These are phyloP conservation scores for Aurelia aurita DNA, from an alignment of 30 jellyfish, hydroid and myxozoan genomes.

Conservation along the genomic window DNA sequence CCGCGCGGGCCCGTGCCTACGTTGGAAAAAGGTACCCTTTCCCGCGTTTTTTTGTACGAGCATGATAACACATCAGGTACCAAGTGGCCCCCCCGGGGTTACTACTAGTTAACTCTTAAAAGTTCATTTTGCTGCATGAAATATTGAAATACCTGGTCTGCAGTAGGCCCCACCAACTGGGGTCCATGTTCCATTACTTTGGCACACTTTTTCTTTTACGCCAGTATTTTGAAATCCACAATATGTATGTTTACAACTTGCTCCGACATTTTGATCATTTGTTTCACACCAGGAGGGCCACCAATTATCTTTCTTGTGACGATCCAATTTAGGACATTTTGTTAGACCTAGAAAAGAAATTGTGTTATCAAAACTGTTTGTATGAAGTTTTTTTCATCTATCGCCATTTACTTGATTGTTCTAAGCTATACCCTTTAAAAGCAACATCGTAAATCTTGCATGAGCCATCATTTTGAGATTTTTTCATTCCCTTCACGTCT, in stretches of 20 bases:
- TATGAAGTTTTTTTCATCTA: not conserved
- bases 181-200: conserved; percentile 45
- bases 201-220: conserved; percentile 37
- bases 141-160: conserved; percentile 14
- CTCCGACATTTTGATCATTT: not conserved
- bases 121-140: no score
- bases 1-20: no score
- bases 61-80: no score
- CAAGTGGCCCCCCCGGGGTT: no score
- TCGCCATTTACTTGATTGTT: no score
- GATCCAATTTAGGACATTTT: conserved; percentile 31
- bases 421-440: no score
- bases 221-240: conserved; percentile 8
- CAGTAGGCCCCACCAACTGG: conserved; percentile 59
- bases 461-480: no score
- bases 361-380: not conserved
- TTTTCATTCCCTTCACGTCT: no score
- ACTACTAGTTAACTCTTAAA: no score
- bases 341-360: not conserved
- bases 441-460: no score
- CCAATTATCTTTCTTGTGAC: not conserved
- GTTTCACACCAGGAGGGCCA: not conserved
- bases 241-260: not conserved
- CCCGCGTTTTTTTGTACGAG: no score
- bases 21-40: no score